Evolutionary conservation across 2,113 vertebrate species (phyloP).

Genomic region (Larimichthys polyactis): DNA sequence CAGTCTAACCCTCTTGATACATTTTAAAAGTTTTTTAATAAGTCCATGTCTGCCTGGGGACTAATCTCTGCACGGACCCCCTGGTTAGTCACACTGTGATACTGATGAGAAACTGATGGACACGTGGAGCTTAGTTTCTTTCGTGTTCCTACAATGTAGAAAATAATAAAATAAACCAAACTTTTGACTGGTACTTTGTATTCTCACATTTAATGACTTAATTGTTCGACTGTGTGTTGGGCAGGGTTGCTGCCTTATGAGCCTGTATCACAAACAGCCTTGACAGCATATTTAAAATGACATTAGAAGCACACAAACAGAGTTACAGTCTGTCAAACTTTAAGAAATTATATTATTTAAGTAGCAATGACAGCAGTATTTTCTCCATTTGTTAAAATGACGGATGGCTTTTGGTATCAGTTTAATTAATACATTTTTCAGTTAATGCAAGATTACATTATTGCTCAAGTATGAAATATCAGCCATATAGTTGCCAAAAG

Average conservation of each 20-base stretch:
- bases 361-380: too few species aligned
- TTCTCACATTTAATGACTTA: too few species aligned
- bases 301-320: constrained; percentile 9
- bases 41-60: constrained; percentile 9
- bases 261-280: background rate
- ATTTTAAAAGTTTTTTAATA: constrained; percentile 38
- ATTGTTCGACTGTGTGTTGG: too few species aligned
- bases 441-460: background rate
- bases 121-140: background rate
- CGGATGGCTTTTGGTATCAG: background rate
- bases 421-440: background rate
- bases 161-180: too few species aligned
- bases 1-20: constrained; percentile 23
- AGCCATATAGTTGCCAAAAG: background rate
- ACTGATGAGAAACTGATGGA: constrained; percentile 14
- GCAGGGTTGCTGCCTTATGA: background rate
- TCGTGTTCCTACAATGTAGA: too few species aligned
- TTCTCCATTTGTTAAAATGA: background rate
- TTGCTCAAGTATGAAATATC: background rate
- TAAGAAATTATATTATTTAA: background rate
- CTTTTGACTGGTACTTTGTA: too few species aligned
- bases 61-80: background rate
- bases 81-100: constrained; percentile 1
- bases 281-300: background rate
- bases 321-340: background rate